Evolutionary conservation across 2,797 vertebrate species (phyloP), one percentile per base, ranked within the genome.

Genomic region (Hypotaenidia okinawae): DNA sequence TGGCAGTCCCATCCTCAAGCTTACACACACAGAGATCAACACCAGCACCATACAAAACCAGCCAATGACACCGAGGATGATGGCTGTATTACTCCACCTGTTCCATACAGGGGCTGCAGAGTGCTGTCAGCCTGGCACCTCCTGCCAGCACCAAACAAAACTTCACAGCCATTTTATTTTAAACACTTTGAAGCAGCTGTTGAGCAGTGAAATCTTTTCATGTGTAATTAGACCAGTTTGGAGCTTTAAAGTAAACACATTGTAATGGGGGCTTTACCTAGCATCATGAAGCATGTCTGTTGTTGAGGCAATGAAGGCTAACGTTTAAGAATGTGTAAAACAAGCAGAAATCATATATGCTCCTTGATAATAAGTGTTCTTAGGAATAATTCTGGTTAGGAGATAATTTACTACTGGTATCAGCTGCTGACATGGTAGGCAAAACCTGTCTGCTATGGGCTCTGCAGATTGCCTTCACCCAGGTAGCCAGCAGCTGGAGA

Each of bases 201-300:
- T 78, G 54, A 87, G 32, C 23, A 37, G 12, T 45, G 41, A 79
- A 87, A 73, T 2, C 5, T 80, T 77, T 73, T 49, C 23, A 28
- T 12, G 19, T 37, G 67, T 11, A 73, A 59, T 87, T 64, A 74
- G 58, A 55, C 54, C 3, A 45, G 39, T 80, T 27, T 75, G 35
- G 64, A 78, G 32, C 45, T 68, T 23, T 61, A 33, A 58, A 86
- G 41, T 7, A 32, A 57, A 35, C 3, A 0, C 17, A 43, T 43
- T 43, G 24, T 70, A 70, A 80, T 2, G 30, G 24, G 18, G 16
- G 13, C 30, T 74, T 90, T 67, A 66, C 25, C 23, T 22, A 6
- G 27, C 27, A n/a, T 6, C 13, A 25, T 22, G 24, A 67, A 73
- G 52, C 32, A 61, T 0, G 0, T 23, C 45, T 10, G 6, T 70